These are phyloP conservation scores for Sphenopsis melanotis DNA, from an alignment of 2,797 vertebrate genomes.

Conservation along the genomic window DNA sequence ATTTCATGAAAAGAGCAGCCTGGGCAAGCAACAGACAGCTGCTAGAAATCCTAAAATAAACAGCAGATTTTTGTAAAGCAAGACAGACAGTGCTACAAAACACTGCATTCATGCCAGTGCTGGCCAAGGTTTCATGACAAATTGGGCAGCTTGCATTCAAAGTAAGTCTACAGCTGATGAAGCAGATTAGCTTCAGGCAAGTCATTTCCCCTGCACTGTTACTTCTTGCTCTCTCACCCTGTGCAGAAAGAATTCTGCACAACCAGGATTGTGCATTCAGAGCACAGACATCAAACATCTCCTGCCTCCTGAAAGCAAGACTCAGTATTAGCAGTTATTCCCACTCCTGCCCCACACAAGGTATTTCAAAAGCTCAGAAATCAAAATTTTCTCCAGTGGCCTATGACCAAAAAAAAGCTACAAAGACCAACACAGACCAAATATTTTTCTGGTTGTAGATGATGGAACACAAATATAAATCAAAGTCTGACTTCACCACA, in stretches of 20 bases:
- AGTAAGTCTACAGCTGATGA: constrained; percentile 13
- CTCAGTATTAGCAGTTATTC: background rate
- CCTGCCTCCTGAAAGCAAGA: background rate
- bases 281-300: background rate
- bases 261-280: background rate
- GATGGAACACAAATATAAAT: background rate
- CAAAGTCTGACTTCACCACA: background rate
- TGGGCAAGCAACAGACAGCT: constrained; percentile 23
- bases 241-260: background rate
- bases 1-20: constrained; percentile 39
- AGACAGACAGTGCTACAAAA: constrained; percentile 48
- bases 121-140: constrained; percentile 56
- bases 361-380: background rate
- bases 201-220: background rate
- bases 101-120: constrained; percentile 30
- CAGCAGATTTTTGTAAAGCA: constrained; percentile 46
- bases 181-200: constrained; percentile 46
- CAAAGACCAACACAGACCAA: background rate
- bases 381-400: background rate
- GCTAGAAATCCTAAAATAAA: constrained; percentile 39
- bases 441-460: background rate
- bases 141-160: constrained; percentile 40
- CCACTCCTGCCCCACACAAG: background rate
- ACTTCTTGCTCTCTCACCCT: background rate
- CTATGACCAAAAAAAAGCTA: background rate